Conservation (phyloP, 1,140 invertebrate genomes). For the Stegodyphus dumicola region DNA sequence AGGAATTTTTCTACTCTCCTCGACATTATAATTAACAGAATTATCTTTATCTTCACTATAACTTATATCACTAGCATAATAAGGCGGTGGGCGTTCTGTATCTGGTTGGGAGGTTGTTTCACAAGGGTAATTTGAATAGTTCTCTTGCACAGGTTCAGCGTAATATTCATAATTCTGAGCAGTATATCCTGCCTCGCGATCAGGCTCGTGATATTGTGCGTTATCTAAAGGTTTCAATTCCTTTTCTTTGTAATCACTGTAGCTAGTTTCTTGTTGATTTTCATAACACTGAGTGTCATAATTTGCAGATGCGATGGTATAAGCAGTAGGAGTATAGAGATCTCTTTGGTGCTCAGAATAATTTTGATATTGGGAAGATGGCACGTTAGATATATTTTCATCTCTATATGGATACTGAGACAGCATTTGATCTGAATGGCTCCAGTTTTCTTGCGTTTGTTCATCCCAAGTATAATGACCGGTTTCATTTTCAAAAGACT, state of each 20-base stretch:
- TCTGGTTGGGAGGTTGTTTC: background rate
- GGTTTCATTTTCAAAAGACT: background rate
- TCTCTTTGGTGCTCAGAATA: background rate
- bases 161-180: constrained; percentile 1
- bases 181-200: background rate
- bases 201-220: background rate
- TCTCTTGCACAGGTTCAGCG: background rate
- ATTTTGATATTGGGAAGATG: background rate
- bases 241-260: background rate
- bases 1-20: background rate
- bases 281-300: constrained; percentile 27
- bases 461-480: background rate
- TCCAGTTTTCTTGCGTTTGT: background rate
- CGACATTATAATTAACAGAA: background rate
- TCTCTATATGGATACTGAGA: constrained; percentile 12
- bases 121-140: background rate
- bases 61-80: background rate
- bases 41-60: background rate
- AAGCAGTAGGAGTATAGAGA: constrained; percentile 1
- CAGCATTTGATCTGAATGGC: background rate
- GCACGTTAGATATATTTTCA: constrained; percentile 2
- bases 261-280: constrained; percentile 7
- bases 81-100: background rate
- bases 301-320: background rate
- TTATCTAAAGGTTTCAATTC: background rate